These are phyloP conservation scores for Bombus superbus DNA, from an alignment of 1,140 invertebrate genomes.

Conservation along the genomic window DNA sequence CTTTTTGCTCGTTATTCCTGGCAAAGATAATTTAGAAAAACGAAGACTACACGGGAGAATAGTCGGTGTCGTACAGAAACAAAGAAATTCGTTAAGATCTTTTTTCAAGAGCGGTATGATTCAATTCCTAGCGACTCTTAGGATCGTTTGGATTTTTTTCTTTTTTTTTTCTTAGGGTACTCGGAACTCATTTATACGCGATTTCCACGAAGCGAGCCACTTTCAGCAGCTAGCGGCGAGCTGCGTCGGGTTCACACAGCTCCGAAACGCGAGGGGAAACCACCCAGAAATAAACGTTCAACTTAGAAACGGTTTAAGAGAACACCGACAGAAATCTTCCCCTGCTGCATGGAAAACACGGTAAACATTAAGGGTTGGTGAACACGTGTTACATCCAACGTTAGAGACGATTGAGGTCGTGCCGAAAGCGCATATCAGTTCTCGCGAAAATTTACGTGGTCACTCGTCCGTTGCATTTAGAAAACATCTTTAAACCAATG, in stretches of 20 bases:
- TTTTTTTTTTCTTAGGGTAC: neutral
- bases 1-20: neutral
- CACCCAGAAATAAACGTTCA: conserved; percentile 57
- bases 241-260: conserved; percentile 11
- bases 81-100: neutral
- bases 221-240: neutral
- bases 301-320: conserved; percentile 7
- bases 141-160: neutral
- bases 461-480: neutral
- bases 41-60: neutral
- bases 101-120: neutral
- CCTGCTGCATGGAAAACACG: conserved; percentile 24
- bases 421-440: neutral
- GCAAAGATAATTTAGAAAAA: neutral
- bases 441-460: conserved; percentile 3
- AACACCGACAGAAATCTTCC: conserved; percentile 27
- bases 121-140: neutral
- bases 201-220: conserved; percentile 23
- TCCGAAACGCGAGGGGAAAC: conserved; percentile 6
- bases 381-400: conserved; percentile 45
- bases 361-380: conserved; percentile 49
- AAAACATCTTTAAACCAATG: neutral
- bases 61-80: neutral
- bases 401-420: neutral
- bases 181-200: conserved; percentile 7